phyloP scores from a whole-genome alignment of 1,140 invertebrate genomes.

The Pantala flavescens region DNA sequence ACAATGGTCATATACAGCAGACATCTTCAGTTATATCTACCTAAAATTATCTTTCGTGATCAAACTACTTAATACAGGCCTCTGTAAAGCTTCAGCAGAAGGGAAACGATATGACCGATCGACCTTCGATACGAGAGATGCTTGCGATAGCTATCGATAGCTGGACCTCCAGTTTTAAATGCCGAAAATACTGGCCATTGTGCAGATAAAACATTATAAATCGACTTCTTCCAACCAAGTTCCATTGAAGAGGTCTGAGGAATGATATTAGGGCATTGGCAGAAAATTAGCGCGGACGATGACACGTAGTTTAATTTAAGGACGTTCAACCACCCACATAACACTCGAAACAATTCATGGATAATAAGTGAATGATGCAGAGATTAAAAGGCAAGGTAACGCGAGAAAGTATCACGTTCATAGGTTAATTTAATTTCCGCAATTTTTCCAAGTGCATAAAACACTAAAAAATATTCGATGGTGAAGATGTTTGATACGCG shows the following conservation, averaged over 20 bases:
- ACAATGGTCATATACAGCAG: background rate
- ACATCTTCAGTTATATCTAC: background rate
- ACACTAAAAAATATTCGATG: too few relatives aligned
- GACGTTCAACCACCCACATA: background rate
- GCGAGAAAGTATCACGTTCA: background rate
- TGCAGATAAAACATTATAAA: too few relatives aligned
- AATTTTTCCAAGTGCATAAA: too few relatives aligned
- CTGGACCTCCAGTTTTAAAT: too few relatives aligned
- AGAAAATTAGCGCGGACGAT: background rate
- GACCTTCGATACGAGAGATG: too few relatives aligned
- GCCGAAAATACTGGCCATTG: too few relatives aligned
- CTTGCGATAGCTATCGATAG: too few relatives aligned
- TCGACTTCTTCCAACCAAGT: too few relatives aligned
- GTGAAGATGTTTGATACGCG: too few relatives aligned
- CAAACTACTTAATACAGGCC: background rate
- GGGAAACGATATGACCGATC: too few relatives aligned
- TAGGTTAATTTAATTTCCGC: background rate
- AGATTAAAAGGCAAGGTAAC: background rate
- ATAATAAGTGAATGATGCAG: background rate
- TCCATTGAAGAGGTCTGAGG: too few relatives aligned
- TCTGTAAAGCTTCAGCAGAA: too few relatives aligned
- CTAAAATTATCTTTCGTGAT: background rate
- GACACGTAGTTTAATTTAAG: background rate
- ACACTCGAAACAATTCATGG: background rate
- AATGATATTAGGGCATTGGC: background rate